Conservation (phyloP, 2,113 vertebrate genomes). For the Pseudorectes ferrugineus region DNA sequence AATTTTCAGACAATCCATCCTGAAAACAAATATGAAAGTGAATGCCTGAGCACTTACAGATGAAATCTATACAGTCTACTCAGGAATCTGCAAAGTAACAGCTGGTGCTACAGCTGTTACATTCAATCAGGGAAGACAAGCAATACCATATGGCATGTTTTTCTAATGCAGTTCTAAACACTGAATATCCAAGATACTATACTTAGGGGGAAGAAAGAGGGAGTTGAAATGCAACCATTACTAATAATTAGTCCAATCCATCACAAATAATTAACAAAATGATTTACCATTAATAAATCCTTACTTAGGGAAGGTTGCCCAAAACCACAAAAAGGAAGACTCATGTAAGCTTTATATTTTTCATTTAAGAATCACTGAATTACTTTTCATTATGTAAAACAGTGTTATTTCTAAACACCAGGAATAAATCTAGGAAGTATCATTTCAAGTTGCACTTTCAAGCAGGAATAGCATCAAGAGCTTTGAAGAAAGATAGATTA, state of each 20-base stretch:
- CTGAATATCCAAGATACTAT: background rate
- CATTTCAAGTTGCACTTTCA: background rate
- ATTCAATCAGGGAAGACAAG: slow-evolving; percentile 33
- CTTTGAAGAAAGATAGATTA: background rate
- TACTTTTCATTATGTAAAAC: background rate
- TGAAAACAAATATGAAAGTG: background rate
- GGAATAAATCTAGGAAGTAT: background rate
- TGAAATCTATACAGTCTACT: background rate
- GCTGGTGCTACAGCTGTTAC: slow-evolving; percentile 28
- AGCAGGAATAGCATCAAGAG: background rate
- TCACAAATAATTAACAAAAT: background rate
- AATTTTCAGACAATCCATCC: background rate
- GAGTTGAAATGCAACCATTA: background rate
- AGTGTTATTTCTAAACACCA: background rate
- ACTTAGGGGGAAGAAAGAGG: background rate
- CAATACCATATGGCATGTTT: background rate
- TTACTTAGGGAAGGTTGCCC: background rate
- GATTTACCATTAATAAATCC: background rate
- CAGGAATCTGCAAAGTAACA: slow-evolving; percentile 21
- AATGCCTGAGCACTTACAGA: background rate
- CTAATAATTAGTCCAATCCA: background rate
- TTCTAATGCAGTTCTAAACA: background rate
- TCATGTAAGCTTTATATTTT: background rate
- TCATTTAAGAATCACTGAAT: background rate
- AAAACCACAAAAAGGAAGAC: background rate